These are phyloP conservation scores for Drosophila ambigua DNA, from an alignment of 1,140 invertebrate species.

Conservation along the genomic window DNA sequence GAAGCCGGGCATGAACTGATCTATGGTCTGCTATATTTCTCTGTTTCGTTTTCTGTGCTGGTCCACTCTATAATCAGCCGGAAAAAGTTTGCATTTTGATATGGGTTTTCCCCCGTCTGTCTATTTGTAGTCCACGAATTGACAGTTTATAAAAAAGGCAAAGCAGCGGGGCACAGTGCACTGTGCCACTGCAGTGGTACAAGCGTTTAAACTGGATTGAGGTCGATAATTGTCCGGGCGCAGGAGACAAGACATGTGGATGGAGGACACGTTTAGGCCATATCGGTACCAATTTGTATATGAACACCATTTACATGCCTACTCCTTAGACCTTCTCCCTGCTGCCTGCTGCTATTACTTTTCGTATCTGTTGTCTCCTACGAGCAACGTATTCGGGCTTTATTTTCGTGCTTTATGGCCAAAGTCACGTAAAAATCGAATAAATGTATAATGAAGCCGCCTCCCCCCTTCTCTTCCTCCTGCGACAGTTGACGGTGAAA, in stretches of 20 bases:
- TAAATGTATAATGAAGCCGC: constrained; percentile 73
- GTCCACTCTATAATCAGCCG: constrained; percentile 37
- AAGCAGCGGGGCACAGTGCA: constrained; percentile 4
- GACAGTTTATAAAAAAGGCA: constrained; percentile 23
- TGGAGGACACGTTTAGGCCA: constrained; percentile 35
- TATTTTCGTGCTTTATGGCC: constrained; percentile 74
- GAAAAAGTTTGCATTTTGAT: constrained; percentile 39
- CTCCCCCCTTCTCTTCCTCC: no score
- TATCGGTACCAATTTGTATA: constrained; percentile 65
- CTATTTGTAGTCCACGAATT: neutral
- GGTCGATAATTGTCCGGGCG: constrained; percentile 77
- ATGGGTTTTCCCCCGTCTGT: constrained; percentile 31
- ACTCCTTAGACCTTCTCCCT: constrained; percentile 2
- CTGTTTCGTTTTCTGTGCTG: constrained; percentile 10
- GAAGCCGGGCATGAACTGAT: constrained; percentile 46
- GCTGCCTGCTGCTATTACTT: constrained; percentile 26
- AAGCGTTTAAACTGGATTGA: constrained; percentile 72
- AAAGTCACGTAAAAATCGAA: constrained; percentile 76
- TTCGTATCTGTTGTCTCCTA: constrained; percentile 27
- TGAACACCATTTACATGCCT: constrained; percentile 46
- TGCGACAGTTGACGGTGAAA: no score
- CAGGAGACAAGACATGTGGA: neutral
- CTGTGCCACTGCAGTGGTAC: no score
- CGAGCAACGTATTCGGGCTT: constrained; percentile 24
- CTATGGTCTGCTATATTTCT: constrained; percentile 53